phyloP scores from a whole-genome alignment of 2,113 vertebrate genomes.

The Odobenus rosmarus region DNA sequence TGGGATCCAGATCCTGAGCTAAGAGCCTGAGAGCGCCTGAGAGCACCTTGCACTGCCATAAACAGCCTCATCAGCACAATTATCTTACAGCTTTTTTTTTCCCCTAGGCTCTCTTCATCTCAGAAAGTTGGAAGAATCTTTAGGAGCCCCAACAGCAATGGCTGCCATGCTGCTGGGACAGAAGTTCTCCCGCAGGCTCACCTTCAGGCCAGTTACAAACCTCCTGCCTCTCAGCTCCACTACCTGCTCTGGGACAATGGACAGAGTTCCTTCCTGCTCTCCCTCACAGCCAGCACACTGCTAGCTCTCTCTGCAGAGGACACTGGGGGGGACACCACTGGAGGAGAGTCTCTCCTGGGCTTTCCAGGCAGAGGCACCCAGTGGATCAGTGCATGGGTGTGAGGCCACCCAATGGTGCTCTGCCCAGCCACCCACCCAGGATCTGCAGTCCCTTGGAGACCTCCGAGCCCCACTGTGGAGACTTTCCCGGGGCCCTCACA shows the following conservation, averaged over 20 bases:
- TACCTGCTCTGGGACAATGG: neutral
- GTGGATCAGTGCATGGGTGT: neutral
- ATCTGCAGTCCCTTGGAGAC: accelerated
- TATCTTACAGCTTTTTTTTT: neutral
- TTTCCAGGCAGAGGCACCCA: accelerated
- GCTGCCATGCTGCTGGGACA: neutral
- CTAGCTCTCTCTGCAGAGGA: neutral
- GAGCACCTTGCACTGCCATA: neutral
- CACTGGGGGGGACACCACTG: neutral
- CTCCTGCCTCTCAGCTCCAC: neutral
- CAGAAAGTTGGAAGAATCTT: neutral
- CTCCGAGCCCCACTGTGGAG: neutral
- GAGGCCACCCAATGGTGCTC: neutral
- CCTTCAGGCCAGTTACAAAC: accelerated
- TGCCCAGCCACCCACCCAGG: accelerated
- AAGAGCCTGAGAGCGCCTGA: neutral
- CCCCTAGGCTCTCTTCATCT: no score
- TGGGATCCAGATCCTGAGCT: neutral
- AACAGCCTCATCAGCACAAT: neutral
- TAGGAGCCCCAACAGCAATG: accelerated
- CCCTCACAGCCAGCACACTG: neutral
- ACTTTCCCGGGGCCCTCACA: neutral
- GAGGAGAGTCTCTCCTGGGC: neutral
- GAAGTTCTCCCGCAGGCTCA: accelerated
- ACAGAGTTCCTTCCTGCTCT: neutral